Conservation (phyloP, 2,888 invertebrate species). For the Tribolium freemani region DNA sequence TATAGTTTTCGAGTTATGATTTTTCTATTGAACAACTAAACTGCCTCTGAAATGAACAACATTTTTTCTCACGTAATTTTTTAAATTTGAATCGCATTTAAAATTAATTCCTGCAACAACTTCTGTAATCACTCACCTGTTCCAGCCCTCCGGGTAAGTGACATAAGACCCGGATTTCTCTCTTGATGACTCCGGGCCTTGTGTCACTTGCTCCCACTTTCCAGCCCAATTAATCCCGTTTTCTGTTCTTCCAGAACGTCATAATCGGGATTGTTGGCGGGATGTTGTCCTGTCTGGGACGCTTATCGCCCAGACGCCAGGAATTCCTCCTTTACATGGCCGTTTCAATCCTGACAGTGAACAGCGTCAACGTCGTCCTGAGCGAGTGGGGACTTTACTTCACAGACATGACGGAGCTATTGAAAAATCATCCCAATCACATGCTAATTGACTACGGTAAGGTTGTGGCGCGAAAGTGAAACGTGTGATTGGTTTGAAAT, state of each 20-base stretch:
- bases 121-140: neutral
- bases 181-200: slow-evolving; percentile 3
- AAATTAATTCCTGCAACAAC: neutral
- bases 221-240: neutral
- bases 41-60: no score
- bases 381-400: slow-evolving; percentile 69
- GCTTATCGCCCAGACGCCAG: slow-evolving; percentile 66
- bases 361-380: slow-evolving; percentile 70
- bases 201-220: slow-evolving; percentile 4
- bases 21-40: no score
- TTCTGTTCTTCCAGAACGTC: slow-evolving; percentile 66
- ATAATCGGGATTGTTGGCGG: slow-evolving; percentile 68
- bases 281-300: slow-evolving; percentile 68
- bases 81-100: no score
- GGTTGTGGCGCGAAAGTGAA: slow-evolving; percentile 31
- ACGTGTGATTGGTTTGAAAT: neutral
- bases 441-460: slow-evolving; percentile 66
- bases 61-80: no score
- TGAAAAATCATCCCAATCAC: slow-evolving; percentile 62
- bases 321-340: slow-evolving; percentile 69
- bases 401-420: slow-evolving; percentile 60
- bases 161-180: slow-evolving; percentile 40
- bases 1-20: no score
- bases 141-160: slow-evolving; percentile 11
- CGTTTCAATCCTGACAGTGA: slow-evolving; percentile 71